Conservation (phyloP, 1,140 invertebrate species). For the Phymorhynchus buccinoides region DNA sequence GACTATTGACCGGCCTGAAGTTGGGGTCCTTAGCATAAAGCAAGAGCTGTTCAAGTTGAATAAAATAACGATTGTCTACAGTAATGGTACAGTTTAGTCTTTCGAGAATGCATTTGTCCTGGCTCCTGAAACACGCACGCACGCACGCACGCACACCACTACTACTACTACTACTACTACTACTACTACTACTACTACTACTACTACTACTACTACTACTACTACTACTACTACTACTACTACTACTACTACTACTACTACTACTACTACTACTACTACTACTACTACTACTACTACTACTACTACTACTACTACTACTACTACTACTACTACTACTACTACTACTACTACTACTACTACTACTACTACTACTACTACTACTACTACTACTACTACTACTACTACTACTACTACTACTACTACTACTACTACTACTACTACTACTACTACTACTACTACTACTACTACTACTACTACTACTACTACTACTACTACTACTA, state of each 20-base stretch:
- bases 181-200: slow-evolving; percentile 18
- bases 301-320: slow-evolving; percentile 17
- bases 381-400: slow-evolving; percentile 35
- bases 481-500: slow-evolving; percentile 25
- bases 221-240: slow-evolving; percentile 16
- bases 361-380: not conserved
- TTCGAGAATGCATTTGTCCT: no score
- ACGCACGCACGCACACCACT: no score
- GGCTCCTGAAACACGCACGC: not conserved
- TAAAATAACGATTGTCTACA: no score
- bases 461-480: slow-evolving; percentile 1
- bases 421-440: slow-evolving; percentile 19
- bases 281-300: slow-evolving; percentile 16
- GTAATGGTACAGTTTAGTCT: no score
- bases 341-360: slow-evolving; percentile 9
- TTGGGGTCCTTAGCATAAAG: no score
- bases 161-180: slow-evolving; percentile 13
- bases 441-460: not conserved
- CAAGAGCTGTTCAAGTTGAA: no score
- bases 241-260: slow-evolving; percentile 17
- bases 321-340: slow-evolving; percentile 25
- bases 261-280: slow-evolving; percentile 16
- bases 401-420: slow-evolving; percentile 40
- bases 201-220: slow-evolving; percentile 16
- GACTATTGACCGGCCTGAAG: no score